These are phyloP conservation scores for Pachyuromys duprasi DNA, from an alignment of 2,797 vertebrate species.

Conservation along the genomic window DNA sequence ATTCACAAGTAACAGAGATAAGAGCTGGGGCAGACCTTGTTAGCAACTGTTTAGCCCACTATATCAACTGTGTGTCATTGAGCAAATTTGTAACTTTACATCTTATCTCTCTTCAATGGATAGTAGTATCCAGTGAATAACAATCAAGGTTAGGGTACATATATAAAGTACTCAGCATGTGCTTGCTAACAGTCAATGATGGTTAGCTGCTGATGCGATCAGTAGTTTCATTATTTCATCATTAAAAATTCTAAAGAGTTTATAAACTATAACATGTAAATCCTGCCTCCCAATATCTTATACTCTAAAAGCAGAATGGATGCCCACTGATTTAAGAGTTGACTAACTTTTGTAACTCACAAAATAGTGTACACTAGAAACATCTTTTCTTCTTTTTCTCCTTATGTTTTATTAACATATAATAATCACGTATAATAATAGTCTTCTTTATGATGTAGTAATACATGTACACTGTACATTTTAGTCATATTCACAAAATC, in stretches of 20 bases:
- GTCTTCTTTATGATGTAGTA: not conserved
- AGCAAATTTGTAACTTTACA: not conserved
- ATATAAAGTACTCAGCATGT: not conserved
- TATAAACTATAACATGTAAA: not conserved
- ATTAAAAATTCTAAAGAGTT: not conserved
- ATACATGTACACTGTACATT: not conserved
- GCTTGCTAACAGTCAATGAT: not conserved
- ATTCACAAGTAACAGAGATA: not conserved
- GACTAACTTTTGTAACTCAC: not conserved
- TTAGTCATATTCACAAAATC: not conserved
- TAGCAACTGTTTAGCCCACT: not conserved
- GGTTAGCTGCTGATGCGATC: not conserved
- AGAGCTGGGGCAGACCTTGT: not conserved
- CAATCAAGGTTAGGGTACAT: not conserved
- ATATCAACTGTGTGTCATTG: not conserved
- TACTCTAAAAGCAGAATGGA: not conserved
- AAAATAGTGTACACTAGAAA: not conserved
- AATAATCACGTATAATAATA: not conserved
- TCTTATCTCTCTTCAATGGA: not conserved
- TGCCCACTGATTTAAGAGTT: not conserved
- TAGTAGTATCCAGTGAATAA: conserved; percentile 18
- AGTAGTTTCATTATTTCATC: not conserved
- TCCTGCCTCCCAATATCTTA: not conserved
- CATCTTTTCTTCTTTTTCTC: not conserved
- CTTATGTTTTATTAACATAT: not conserved